Conservation (phyloP, 2,888 invertebrate genomes). For the Trimorus sp. region DNA sequence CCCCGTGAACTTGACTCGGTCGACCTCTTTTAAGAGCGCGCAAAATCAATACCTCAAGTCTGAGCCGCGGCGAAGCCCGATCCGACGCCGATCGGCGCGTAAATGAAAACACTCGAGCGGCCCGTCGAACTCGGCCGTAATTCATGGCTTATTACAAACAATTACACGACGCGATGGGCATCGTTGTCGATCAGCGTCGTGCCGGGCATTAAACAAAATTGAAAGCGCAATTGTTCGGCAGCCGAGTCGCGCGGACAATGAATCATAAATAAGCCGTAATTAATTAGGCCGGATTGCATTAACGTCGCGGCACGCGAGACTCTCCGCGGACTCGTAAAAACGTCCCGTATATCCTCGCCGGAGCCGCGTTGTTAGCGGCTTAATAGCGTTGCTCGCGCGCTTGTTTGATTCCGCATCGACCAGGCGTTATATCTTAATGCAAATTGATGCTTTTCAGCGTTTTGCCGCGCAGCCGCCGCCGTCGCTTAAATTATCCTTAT, state of each 20-base stretch:
- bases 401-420: constrained; percentile 62
- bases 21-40: no score
- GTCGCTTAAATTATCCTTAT: constrained; percentile 61
- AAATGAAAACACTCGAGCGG: no score
- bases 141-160: background rate
- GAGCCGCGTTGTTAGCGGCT: constrained; percentile 71
- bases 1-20: no score
- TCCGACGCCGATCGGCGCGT: no score
- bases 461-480: constrained; percentile 50
- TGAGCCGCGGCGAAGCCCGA: no score
- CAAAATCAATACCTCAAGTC: no score
- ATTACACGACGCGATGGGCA: background rate
- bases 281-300: constrained; percentile 77
- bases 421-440: constrained; percentile 63
- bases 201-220: constrained; percentile 34
- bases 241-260: constrained; percentile 65
- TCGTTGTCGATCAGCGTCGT: constrained; percentile 4
- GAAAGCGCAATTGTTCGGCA: constrained; percentile 31
- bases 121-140: no score
- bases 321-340: constrained; percentile 77
- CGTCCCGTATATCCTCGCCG: constrained; percentile 74
- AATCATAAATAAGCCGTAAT: constrained; percentile 77
- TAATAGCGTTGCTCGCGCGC: constrained; percentile 66
- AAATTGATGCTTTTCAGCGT: constrained; percentile 62
- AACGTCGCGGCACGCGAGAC: constrained; percentile 76